phyloP scores from a whole-genome alignment of 2,113 vertebrate genomes.

The Tursiops truncatus region DNA sequence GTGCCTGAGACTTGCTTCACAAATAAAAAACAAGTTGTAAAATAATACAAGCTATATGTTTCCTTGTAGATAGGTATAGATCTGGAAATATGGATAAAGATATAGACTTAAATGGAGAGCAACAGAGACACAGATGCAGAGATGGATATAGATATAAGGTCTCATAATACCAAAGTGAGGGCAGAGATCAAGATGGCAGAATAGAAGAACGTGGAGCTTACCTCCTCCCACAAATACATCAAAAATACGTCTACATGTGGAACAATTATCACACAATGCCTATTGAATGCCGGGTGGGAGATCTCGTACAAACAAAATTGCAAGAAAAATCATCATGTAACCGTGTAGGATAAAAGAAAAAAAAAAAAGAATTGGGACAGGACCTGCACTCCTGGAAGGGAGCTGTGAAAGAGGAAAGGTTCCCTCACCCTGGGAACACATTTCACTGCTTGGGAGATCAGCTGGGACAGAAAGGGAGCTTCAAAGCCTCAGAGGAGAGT shows the following conservation, averaged over 20 bases:
- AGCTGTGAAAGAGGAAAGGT: not conserved
- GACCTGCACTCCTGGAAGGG: not conserved
- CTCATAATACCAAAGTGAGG: not conserved
- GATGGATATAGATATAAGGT: not conserved
- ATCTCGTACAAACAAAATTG: not conserved
- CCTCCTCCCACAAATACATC: not conserved
- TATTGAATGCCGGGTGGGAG: not conserved
- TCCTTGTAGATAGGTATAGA: not conserved
- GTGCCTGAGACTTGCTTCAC: constrained; percentile 19
- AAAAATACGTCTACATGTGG: not conserved
- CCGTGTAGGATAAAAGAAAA: not conserved
- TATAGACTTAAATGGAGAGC: not conserved
- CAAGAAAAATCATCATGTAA: not conserved
- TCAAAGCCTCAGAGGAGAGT: not conserved
- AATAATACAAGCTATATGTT: not conserved
- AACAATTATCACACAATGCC: not conserved
- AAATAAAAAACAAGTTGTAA: not conserved
- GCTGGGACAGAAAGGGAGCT: not conserved
- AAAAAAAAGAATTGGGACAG: not conserved
- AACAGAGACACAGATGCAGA: not conserved
- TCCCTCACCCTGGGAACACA: not conserved
- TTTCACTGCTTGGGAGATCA: not conserved
- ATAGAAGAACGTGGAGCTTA: not conserved
- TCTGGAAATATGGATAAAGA: not conserved
- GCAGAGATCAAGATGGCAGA: not conserved